A percentile compares a stretch with the other conserved stretches of the same genome.
These are phyloP conservation scores for Drosophila pseudotalamancana DNA, from an alignment of 2,888 invertebrate species.

Conservation along the genomic window DNA sequence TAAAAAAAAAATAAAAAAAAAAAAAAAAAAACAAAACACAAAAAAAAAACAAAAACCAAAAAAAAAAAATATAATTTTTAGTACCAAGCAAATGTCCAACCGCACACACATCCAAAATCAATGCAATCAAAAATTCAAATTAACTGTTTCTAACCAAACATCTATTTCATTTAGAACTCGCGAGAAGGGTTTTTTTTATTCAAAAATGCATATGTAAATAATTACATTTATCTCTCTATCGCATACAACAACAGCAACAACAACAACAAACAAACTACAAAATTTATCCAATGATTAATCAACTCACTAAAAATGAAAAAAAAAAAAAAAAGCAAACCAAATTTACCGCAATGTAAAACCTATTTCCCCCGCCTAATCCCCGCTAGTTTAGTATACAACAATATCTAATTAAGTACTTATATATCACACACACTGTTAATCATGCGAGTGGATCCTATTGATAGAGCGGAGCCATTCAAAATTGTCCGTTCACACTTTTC, in stretches of 20 bases:
- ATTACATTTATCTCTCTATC: conserved; percentile 40
- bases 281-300: conserved; percentile 13
- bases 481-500: conserved; percentile 19
- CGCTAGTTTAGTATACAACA: conserved; percentile 27
- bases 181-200: conserved; percentile 29
- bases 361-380: not conserved
- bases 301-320: conserved; percentile 9
- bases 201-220: conserved; percentile 69
- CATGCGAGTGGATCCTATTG: conserved; percentile 12
- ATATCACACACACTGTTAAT: conserved; percentile 17
- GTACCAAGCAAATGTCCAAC: conserved; percentile 26
- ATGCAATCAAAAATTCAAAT: conserved; percentile 9
- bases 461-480: conserved; percentile 3
- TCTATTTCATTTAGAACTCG: conserved; percentile 32
- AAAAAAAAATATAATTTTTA: not conserved
- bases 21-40: conserved; percentile 14
- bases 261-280: not conserved
- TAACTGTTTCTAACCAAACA: conserved; percentile 32
- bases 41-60: not conserved
- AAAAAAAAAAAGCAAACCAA: conserved; percentile 8
- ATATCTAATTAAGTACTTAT: conserved; percentile 32
- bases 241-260: conserved; percentile 40
- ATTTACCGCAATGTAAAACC: conserved; percentile 33
- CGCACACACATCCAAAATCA: conserved; percentile 55
- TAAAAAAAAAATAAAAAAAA: conserved; percentile 46